Evolutionary conservation across 2,113 vertebrate species (phyloP), one percentile per base, ranked within the genome.

Genomic region (Amia ocellicauda): DNA sequence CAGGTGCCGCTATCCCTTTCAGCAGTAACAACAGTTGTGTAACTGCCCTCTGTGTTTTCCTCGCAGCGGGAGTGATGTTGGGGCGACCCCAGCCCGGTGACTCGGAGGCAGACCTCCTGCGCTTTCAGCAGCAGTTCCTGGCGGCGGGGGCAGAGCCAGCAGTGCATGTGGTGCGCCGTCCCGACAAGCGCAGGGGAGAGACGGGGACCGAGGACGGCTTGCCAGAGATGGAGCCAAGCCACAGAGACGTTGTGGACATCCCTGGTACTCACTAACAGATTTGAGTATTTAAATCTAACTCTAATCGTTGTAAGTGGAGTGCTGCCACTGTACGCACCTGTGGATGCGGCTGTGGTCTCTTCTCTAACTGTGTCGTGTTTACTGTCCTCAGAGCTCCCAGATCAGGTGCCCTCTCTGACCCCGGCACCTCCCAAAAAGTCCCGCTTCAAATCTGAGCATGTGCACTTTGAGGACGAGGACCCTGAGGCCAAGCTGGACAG

Each of bases 361-460:
- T 3, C 13, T 14, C 13, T n/a, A n/a, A 14, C 43, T 47, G 43
- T 47, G 43, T 47, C 11, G 31, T 5, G 31, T 58, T 3, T 65
- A 7, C 47, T 67, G 55, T 3, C 10, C 73, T 2, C 17, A 97
- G 94, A 84, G 80, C 88, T 97, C 71, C 90, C 94, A 60, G 95
- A 96, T 73, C 64, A 81, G 26, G 88, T 93, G 7, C 95, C 97
- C 29, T 70, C 87, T 74, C 74, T 98, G 76, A 92, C 91, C 11
- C 96, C 94, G 54, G 93, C 85, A 50, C 93, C 93, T 45, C 83
- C 91, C 2, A 98, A 98, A 73, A 98, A 90, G 82, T 92, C 93
- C 41, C 91, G 85, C 55, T 79, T 90, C 57, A 93, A 89, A 82
- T 82, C 65, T 19, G 68, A 75, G 13, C 58, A 3, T 42, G 83